phyloP scores from a whole-genome alignment of 2,113 vertebrate species.

The Rattus norvegicus region GRCr8 NC_086025.1:48227501-48228000 shows the following conservation, averaged over 20 bases:
- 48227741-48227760: slow-evolving; percentile 58
- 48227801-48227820: slow-evolving; percentile 65
- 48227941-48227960: slow-evolving; percentile 51
- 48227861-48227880: slow-evolving; percentile 22
- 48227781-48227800: slow-evolving; percentile 69
- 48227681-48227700: slow-evolving; percentile 47
- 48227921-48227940: slow-evolving; percentile 60
- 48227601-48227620: neutral
- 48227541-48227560: neutral
- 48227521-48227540: neutral
- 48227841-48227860: slow-evolving; percentile 51
- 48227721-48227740: neutral
- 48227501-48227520: neutral
- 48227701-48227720: slow-evolving; percentile 54
- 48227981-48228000: neutral
- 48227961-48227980: slow-evolving; percentile 1
- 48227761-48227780: slow-evolving; percentile 37
- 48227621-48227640: neutral
- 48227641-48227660: neutral
- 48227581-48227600: neutral
- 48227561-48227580: neutral
- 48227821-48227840: slow-evolving; percentile 68
- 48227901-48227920: slow-evolving; percentile 63
- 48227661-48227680: slow-evolving; percentile 67
- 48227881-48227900: slow-evolving; percentile 58